These are phyloP conservation scores for Hirundichthys speculiger DNA, from an alignment of 2,113 vertebrate species.

Conservation along the genomic window DNA sequence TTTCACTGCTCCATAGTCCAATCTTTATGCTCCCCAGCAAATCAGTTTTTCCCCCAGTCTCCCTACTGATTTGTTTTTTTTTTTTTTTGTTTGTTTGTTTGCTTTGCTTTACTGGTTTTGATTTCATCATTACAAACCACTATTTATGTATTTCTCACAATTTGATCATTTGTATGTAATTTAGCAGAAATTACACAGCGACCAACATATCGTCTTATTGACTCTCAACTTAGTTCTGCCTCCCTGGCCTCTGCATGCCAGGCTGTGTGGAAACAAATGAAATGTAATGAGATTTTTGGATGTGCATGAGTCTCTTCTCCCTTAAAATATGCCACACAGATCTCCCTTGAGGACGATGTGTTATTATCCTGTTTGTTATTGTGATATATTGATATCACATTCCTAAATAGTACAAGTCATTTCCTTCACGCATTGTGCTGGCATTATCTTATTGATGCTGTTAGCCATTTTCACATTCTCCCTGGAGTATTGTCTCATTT, in stretches of 20 bases:
- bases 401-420: neutral
- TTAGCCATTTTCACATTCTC: neutral
- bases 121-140: slow-evolving; percentile 42
- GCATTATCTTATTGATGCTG: slow-evolving; percentile 1
- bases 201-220: slow-evolving; percentile 21
- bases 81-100: too few species aligned
- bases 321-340: slow-evolving; percentile 5
- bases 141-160: slow-evolving; percentile 26
- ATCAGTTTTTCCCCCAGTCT: too few species aligned
- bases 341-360: slow-evolving; percentile 15
- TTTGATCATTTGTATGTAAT: slow-evolving; percentile 35
- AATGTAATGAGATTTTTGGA: slow-evolving; percentile 42
- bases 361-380: neutral
- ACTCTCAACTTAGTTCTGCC: slow-evolving; percentile 37
- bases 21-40: too few species aligned
- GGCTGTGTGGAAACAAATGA: slow-evolving; percentile 21
- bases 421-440: neutral
- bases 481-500: slow-evolving; percentile 6
- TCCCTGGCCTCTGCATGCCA: slow-evolving; percentile 16
- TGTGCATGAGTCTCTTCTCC: slow-evolving; percentile 2
- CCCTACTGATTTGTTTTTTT: too few species aligned
- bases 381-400: neutral
- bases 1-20: too few species aligned
- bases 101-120: too few species aligned
- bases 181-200: slow-evolving; percentile 32